Conservation (phyloP, 1,140 invertebrate genomes). For the Reticulitermes speratus region DNA sequence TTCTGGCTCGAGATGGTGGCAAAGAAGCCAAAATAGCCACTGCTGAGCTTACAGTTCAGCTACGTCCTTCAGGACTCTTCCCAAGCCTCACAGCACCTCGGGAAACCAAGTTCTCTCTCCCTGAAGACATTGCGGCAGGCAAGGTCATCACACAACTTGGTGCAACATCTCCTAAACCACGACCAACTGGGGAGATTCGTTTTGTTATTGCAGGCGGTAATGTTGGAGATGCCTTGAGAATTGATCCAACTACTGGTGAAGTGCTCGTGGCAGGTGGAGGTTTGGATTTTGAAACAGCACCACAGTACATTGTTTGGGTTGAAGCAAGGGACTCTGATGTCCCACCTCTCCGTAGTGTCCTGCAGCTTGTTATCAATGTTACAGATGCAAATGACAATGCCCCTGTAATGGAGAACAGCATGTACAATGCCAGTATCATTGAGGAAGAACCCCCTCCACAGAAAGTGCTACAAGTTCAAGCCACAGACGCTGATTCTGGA, state of each 20-base stretch:
- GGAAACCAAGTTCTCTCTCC: conserved; percentile 69
- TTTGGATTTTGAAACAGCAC: conserved; percentile 85
- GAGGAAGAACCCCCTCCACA: conserved; percentile 85
- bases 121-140: conserved; percentile 75
- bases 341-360: conserved; percentile 73
- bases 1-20: conserved; percentile 43
- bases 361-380: conserved; percentile 77
- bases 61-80: conserved; percentile 71
- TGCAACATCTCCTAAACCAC: conserved; percentile 72
- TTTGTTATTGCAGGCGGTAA: conserved; percentile 92
- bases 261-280: conserved; percentile 72
- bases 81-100: conserved; percentile 63
- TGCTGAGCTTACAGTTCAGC: conserved; percentile 66
- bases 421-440: conserved; percentile 81
- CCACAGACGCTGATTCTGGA: conserved; percentile 83
- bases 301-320: conserved; percentile 88
- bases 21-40: conserved; percentile 58
- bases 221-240: conserved; percentile 76
- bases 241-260: conserved; percentile 77
- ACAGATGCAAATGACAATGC: conserved; percentile 90
- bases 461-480: conserved; percentile 73
- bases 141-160: conserved; percentile 68
- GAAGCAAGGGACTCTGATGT: conserved; percentile 84
- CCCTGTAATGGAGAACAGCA: conserved; percentile 73
- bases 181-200: conserved; percentile 62